Percentiles rank a stretch among this genome's conserved stretches.
Evolutionary conservation across 2,888 invertebrate species (phyloP).

Genomic region (Eucera pruinosa): DNA sequence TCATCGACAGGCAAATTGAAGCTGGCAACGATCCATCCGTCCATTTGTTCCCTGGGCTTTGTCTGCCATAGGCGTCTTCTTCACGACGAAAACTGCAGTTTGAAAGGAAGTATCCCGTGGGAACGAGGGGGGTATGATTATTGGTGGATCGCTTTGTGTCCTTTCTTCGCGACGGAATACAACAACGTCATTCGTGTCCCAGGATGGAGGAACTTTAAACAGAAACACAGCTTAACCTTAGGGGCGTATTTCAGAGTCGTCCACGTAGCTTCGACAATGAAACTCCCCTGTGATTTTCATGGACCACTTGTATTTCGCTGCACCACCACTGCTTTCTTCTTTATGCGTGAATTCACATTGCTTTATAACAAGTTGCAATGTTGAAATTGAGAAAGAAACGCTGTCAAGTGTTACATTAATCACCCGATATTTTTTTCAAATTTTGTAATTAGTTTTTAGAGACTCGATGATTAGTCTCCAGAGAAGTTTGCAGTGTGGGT

Average conservation of each 20-base stretch:
- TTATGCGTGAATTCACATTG: background rate
- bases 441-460: too few species aligned
- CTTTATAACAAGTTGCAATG: background rate
- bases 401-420: too few species aligned
- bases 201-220: slow-evolving; percentile 30
- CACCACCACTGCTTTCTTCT: background rate
- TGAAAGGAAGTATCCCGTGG: slow-evolving; percentile 32
- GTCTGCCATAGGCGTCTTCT: slow-evolving; percentile 1
- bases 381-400: background rate
- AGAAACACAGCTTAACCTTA: slow-evolving; percentile 32
- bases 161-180: slow-evolving; percentile 5
- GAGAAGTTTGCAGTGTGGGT: too few species aligned
- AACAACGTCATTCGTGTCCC: slow-evolving; percentile 11
- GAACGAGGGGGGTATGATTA: slow-evolving; percentile 37
- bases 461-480: too few species aligned
- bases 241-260: background rate
- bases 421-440: background rate
- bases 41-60: slow-evolving; percentile 21
- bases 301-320: background rate
- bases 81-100: slow-evolving; percentile 27
- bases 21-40: slow-evolving; percentile 10
- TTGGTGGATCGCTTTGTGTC: slow-evolving; percentile 28
- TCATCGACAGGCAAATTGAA: slow-evolving; percentile 39
- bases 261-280: slow-evolving; percentile 13
- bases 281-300: slow-evolving; percentile 11